Base-by-base conservation (phyloP, 2,797 vertebrate species). In the Odontamblyopus lacepedii region DNA sequence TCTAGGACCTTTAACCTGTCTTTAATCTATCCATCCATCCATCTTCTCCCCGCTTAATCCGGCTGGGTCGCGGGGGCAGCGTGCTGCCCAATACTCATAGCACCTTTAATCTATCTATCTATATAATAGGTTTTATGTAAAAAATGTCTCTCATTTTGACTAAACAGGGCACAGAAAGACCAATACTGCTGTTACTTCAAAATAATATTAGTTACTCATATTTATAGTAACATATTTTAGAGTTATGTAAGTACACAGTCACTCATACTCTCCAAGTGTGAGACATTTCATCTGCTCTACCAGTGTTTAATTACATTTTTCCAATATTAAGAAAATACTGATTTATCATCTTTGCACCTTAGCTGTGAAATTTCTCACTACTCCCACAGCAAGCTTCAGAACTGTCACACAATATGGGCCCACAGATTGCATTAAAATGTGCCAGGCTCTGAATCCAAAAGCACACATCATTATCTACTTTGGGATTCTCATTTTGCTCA, bases 391-490 rank as follows among this genome's bases (percentile, higher is more conserved):
- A 9, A 27, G 35, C 59, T 70, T 65, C 67, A 67, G 71, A 73
- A 77, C 79, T 70, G 57, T 78, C 70, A 80, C 62, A 48, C 70
- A 82, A 77, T 72, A 72, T n/a, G 15, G 6, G 74, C 67, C 50
- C 0, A 5, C 56, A 18, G 2, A 63, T 48, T 53, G 56, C 27
- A 51, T 30, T 29, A 38, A 35, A 69, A 59, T 5, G 2, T 68
- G 63, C 13, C n/a, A 38, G 23, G 41, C 4, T 27, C 2, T 0
- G 38, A 65, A 61, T 41, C 30, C 75, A 72, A 50, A 13, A 6
- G 23, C 23, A 35, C 67, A 51, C 75, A 15, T 61, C 57, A 77
- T 51, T 38, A 71, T 73, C 59, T 7, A 18, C 66, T 78, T 69
- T 53, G 65, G 63, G 29, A 53, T 55, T 70, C 30, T 76, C 3